phyloP scores from a whole-genome alignment of 2,113 vertebrate genomes.

The Pterocles gutturalis region DNA sequence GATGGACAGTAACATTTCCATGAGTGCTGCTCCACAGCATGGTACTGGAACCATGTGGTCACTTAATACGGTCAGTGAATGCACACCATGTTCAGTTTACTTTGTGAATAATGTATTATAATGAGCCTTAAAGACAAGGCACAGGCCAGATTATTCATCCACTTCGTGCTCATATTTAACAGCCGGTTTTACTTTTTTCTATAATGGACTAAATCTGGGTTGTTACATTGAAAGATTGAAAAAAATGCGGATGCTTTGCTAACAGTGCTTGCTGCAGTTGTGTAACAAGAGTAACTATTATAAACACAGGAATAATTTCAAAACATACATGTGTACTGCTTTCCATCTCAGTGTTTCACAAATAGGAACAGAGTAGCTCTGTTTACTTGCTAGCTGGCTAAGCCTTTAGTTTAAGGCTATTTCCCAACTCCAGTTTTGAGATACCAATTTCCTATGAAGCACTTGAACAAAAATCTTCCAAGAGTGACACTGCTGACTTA shows the following conservation, averaged over 20 bases:
- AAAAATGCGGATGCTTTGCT: neutral
- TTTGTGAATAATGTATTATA: neutral
- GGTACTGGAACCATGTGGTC: neutral
- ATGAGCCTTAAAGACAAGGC: neutral
- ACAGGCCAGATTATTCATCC: neutral
- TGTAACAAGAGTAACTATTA: conserved; percentile 17
- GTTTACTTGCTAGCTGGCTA: neutral
- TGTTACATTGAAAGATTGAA: neutral
- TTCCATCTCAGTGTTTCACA: conserved; percentile 35
- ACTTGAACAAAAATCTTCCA: neutral
- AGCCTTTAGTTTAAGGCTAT: neutral
- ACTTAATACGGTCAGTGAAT: neutral
- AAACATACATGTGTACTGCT: conserved; percentile 9
- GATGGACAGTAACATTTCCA: neutral
- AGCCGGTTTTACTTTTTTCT: conserved; percentile 19
- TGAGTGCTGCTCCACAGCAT: neutral
- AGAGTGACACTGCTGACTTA: neutral
- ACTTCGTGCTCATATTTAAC: neutral
- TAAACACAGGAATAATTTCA: conserved; percentile 38
- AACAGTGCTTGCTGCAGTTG: neutral
- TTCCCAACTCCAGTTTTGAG: conserved; percentile 24
- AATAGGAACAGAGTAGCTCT: conserved; percentile 21
- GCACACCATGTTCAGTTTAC: neutral
- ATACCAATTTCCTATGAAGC: neutral
- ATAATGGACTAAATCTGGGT: neutral